Evolutionary conservation across 2,797 vertebrate genomes (phyloP).

Genomic region (Aselliscus stoliczkanus): DNA sequence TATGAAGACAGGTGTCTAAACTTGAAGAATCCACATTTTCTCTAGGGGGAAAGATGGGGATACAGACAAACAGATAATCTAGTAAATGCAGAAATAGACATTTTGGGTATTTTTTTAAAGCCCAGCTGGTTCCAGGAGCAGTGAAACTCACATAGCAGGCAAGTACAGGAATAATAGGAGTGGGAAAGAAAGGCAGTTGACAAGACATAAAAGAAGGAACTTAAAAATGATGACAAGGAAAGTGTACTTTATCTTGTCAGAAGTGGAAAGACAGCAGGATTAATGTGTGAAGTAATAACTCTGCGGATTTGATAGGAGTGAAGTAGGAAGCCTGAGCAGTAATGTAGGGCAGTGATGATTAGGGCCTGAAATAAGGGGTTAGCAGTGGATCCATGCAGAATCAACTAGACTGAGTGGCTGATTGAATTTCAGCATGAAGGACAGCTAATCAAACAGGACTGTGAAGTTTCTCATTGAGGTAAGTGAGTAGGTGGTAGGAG

Average conservation of each 20-base stretch:
- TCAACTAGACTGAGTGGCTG: not conserved
- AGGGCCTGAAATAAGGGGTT: not conserved
- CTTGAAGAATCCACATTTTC: not conserved
- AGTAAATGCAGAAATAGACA: not conserved
- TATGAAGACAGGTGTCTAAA: not conserved
- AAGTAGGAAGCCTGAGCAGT: not conserved
- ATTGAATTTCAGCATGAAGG: not conserved
- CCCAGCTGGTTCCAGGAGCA: not conserved
- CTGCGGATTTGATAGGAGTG: not conserved
- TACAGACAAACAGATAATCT: not conserved
- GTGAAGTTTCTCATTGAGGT: not conserved
- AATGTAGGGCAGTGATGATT: not conserved
- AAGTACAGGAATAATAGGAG: not conserved
- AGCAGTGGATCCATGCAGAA: not conserved
- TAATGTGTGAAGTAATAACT: not conserved
- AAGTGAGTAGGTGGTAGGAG: not conserved
- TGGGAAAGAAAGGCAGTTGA: not conserved
- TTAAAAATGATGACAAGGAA: not conserved
- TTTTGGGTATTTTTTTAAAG: not conserved
- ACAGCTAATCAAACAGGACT: not conserved
- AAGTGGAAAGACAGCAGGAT: not conserved
- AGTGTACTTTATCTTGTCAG: not conserved
- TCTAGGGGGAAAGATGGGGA: not conserved
- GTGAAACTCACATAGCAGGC: not conserved
- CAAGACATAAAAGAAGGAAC: not conserved